These are phyloP conservation scores for Paraplagusia blochii DNA, from an alignment of 2,113 vertebrate species.

Conservation along the genomic window DNA sequence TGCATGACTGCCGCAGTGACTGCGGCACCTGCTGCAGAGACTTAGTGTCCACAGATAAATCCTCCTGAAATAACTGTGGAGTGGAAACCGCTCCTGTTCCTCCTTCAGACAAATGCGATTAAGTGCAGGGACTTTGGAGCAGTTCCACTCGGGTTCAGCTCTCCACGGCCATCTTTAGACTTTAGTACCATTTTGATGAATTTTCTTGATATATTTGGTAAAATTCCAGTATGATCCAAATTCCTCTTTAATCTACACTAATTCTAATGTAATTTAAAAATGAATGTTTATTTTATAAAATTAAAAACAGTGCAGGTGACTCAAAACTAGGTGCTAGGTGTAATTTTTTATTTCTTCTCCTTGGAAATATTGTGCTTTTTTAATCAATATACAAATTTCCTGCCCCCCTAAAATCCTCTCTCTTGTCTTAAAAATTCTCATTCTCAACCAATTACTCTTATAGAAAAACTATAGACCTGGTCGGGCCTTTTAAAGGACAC, in stretches of 20 bases:
- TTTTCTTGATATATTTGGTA: too few relatives aligned
- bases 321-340: too few relatives aligned
- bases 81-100: constrained; percentile 62
- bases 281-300: too few relatives aligned
- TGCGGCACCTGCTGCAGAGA: constrained; percentile 38
- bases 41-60: constrained; percentile 36
- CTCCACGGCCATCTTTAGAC: constrained; percentile 16
- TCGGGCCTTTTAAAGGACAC: constrained; percentile 43
- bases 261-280: too few relatives aligned
- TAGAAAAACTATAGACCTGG: constrained; percentile 1
- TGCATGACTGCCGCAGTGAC: constrained; percentile 17
- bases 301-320: too few relatives aligned
- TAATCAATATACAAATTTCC: too few relatives aligned
- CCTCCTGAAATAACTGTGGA: constrained; percentile 73
- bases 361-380: too few relatives aligned
- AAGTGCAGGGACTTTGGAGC: constrained; percentile 61
- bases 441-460: constrained; percentile 35
- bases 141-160: constrained; percentile 47
- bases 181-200: too few relatives aligned
- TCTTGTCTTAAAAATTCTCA: neutral
- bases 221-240: too few relatives aligned
- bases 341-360: too few relatives aligned
- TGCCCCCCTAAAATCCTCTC: neutral
- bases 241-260: too few relatives aligned
- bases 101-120: constrained; percentile 76